Conservation (phyloP, 2,797 vertebrate genomes). For the Austrolebias charrua region DNA sequence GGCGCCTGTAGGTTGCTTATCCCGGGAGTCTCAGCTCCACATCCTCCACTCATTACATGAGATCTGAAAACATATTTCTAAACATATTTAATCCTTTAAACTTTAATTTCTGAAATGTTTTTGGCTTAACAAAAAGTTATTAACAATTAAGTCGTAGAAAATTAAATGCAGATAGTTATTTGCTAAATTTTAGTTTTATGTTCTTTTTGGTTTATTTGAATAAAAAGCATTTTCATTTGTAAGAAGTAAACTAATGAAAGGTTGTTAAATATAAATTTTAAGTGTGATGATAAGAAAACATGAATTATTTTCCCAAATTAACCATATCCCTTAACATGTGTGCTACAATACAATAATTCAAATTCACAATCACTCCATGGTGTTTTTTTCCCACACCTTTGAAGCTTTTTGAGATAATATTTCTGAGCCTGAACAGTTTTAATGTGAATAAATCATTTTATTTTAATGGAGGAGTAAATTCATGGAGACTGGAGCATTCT, state of each 20-base stretch:
- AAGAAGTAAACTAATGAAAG: neutral
- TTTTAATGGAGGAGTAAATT: constrained; percentile 21
- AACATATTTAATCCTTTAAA: constrained; percentile 38
- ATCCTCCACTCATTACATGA: constrained; percentile 30
- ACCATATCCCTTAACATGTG: neutral
- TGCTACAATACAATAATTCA: neutral
- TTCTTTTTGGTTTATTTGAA: neutral
- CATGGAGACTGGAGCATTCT: constrained; percentile 3
- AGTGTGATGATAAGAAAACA: neutral
- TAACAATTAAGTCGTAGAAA: constrained; percentile 6
- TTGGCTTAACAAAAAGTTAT: constrained; percentile 10
- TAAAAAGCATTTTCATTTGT: neutral
- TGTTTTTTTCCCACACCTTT: neutral
- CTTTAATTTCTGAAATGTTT: constrained; percentile 14
- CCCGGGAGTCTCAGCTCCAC: constrained; percentile 13
- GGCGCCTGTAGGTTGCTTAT: constrained; percentile 68
- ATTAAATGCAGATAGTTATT: neutral
- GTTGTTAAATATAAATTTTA: too few species aligned
- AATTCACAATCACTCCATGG: neutral
- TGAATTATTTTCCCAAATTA: neutral
- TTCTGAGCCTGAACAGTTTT: neutral
- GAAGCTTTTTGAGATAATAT: neutral
- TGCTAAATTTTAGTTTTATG: neutral
- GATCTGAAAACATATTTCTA: constrained; percentile 37
- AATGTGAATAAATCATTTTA: neutral